These are phyloP conservation scores for Hemitrygon akajei DNA, from an alignment of 2,797 vertebrate genomes.

Conservation along the genomic window DNA sequence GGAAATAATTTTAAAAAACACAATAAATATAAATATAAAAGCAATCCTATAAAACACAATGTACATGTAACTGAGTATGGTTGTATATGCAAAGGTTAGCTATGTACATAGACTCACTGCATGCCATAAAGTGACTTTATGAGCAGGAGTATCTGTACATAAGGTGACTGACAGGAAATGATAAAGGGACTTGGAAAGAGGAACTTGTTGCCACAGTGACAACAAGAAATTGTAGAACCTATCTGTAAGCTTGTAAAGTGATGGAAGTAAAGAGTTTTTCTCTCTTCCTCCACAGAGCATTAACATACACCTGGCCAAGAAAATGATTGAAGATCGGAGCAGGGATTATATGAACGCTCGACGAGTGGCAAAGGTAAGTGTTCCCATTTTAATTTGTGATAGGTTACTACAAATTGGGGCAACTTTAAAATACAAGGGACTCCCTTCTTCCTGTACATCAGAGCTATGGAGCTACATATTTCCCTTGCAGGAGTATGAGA, in stretches of 20 bases:
- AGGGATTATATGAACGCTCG: conserved; percentile 98
- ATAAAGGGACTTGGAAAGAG: too few relatives aligned
- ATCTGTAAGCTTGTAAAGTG: neutral
- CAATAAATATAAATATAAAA: too few relatives aligned
- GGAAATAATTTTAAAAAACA: too few relatives aligned
- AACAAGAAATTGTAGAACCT: neutral
- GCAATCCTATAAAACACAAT: too few relatives aligned
- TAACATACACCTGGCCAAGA: conserved; percentile 97
- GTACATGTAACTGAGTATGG: too few relatives aligned
- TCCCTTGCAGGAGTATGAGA: conserved; percentile 82
- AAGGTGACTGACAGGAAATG: too few relatives aligned
- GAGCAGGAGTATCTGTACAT: too few relatives aligned
- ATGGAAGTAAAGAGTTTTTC: neutral
- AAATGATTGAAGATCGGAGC: conserved; percentile 99
- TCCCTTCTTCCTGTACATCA: neutral
- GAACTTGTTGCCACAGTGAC: neutral
- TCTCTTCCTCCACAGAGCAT: conserved; percentile 71
- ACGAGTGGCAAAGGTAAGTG: conserved; percentile 88
- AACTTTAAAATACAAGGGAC: neutral
- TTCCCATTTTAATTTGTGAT: neutral
- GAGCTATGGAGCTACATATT: neutral
- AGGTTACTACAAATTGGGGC: neutral
- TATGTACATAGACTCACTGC: too few relatives aligned
- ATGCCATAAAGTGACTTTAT: too few relatives aligned
- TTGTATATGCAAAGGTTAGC: too few relatives aligned